Conservation (phyloP, 2,888 invertebrate genomes). For the Rutpela maculata region DNA sequence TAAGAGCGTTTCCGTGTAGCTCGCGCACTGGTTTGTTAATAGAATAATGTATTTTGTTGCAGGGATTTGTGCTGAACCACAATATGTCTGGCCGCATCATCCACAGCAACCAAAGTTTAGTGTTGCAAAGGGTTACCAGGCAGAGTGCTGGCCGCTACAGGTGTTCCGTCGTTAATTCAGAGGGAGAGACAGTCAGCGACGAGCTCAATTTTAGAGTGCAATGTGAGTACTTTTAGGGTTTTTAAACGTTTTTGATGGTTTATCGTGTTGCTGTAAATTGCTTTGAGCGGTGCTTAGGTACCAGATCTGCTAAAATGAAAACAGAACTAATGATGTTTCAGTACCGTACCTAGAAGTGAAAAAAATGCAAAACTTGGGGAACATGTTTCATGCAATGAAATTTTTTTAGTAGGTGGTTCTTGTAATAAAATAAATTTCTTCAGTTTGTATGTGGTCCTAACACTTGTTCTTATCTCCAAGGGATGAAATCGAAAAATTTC, state of each 20-base stretch:
- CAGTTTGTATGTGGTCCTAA: too few species aligned
- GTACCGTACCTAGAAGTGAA: too few species aligned
- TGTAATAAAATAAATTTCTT: too few species aligned
- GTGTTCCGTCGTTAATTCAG: constrained; percentile 91
- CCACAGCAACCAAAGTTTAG: constrained; percentile 93
- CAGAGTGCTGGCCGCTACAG: constrained; percentile 91
- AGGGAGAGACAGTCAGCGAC: constrained; percentile 92
- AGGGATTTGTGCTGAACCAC: constrained; percentile 88
- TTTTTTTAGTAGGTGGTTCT: too few species aligned
- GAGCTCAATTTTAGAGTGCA: constrained; percentile 89
- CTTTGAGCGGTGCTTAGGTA: background rate
- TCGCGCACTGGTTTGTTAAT: constrained; percentile 36
- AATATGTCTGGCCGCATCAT: constrained; percentile 92
- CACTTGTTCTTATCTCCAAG: too few species aligned
- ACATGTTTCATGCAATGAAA: too few species aligned
- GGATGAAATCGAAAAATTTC: too few species aligned
- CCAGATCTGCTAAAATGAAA: background rate
- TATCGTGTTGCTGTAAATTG: background rate
- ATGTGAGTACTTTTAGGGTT: constrained; percentile 79
- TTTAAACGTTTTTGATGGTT: background rate
- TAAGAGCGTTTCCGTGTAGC: constrained; percentile 62
- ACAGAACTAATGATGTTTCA: background rate
- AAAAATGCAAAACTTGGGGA: too few species aligned
- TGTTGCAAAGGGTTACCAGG: constrained; percentile 91
- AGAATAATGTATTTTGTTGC: constrained; percentile 67